Conservation (phyloP, 2,888 invertebrate genomes). For the Lacanobia wlatinum region DNA sequence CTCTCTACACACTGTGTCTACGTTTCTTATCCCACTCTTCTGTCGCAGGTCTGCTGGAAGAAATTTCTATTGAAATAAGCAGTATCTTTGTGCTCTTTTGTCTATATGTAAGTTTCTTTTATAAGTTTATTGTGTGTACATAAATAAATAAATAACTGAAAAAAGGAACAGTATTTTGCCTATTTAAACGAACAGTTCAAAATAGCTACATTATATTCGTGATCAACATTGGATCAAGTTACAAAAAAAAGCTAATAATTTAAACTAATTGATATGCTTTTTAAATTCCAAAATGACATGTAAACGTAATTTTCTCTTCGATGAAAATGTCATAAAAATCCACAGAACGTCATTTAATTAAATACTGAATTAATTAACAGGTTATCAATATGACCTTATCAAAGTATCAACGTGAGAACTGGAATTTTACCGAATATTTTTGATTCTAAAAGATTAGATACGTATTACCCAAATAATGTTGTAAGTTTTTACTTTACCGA, state of each 20-base stretch:
- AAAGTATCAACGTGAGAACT: constrained; percentile 31
- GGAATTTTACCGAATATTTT: constrained; percentile 10
- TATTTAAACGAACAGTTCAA: no score
- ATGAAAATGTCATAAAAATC: constrained; percentile 34
- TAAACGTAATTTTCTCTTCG: constrained; percentile 18
- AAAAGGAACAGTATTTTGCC: no score
- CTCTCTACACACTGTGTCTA: no score
- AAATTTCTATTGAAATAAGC: no score
- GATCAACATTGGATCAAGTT: neutral
- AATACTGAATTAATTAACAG: constrained; percentile 34
- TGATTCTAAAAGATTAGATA: constrained; percentile 39
- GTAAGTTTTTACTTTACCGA: constrained; percentile 4
- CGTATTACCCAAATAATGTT: neutral
- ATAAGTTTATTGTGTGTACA: no score
- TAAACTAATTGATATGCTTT: constrained; percentile 3
- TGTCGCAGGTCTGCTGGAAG: no score
- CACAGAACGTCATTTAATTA: constrained; percentile 29
- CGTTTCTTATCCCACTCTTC: no score
- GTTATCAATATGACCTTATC: constrained; percentile 21
- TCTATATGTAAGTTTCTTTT: no score
- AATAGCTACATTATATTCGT: no score
- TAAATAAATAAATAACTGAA: no score
- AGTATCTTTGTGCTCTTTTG: no score
- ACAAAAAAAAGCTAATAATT: neutral
- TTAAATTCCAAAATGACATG: constrained; percentile 11